These are phyloP conservation scores for Varanus komodoensis DNA, from an alignment of 2,113 vertebrate genomes.

Conservation along the genomic window DNA sequence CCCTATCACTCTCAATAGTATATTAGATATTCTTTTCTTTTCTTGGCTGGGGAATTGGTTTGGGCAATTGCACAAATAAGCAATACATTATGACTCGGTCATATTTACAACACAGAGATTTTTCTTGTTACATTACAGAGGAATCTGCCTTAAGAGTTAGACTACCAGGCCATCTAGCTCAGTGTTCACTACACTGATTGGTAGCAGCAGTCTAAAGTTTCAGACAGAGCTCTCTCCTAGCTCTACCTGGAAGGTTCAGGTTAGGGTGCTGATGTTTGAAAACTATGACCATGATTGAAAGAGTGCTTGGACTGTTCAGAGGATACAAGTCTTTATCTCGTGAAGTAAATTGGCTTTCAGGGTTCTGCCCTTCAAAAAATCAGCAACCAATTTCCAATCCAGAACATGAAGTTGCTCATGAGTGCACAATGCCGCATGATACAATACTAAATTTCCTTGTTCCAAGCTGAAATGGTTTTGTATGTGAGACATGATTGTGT, in stretches of 20 bases:
- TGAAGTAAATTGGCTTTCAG: not conserved
- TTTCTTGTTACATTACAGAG: not conserved
- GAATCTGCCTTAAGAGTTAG: not conserved
- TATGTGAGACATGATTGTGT: slow-evolving; percentile 38
- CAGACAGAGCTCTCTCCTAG: too few relatives aligned
- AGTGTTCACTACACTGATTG: too few relatives aligned
- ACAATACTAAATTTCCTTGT: slow-evolving; percentile 33
- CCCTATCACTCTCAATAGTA: not conserved
- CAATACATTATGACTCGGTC: not conserved
- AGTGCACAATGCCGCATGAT: not conserved
- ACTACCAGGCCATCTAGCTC: too few relatives aligned
- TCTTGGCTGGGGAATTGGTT: not conserved
- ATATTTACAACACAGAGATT: not conserved
- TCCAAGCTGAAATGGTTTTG: slow-evolving; percentile 47
- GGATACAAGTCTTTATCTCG: not conserved
- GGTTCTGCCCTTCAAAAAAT: slow-evolving; percentile 14
- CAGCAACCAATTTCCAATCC: slow-evolving; percentile 26
- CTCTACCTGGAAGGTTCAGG: not conserved
- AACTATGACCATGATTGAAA: not conserved
- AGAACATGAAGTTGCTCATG: slow-evolving; percentile 29
- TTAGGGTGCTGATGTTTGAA: not conserved
- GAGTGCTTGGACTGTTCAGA: not conserved
- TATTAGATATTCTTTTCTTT: not conserved
- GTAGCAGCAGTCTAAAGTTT: not conserved
- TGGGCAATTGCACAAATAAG: not conserved